These are phyloP conservation scores for Troides aeacus DNA, from an alignment of 2,888 invertebrate genomes.

Conservation along the genomic window DNA sequence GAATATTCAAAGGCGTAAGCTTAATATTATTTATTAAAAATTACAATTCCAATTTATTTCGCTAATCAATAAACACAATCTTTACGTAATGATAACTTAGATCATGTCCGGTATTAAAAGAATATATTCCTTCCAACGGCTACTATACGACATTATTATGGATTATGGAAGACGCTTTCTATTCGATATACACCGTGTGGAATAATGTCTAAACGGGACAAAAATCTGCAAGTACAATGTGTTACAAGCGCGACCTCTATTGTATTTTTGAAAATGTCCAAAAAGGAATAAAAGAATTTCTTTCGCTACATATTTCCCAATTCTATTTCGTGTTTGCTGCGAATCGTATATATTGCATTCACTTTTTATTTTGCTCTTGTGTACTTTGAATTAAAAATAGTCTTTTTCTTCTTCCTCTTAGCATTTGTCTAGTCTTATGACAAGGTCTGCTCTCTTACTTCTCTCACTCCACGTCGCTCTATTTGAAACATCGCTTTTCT, in stretches of 20 bases:
- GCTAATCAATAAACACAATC: no score
- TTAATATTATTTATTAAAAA: no score
- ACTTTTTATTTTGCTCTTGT: not conserved
- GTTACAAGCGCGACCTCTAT: not conserved
- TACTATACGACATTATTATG: slow-evolving; percentile 4
- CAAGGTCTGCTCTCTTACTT: no score
- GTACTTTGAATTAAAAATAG: not conserved
- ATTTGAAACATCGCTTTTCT: no score
- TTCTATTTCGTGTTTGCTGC: not conserved
- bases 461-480: no score
- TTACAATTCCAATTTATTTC: no score
- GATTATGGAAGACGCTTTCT: slow-evolving; percentile 12
- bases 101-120: no score
- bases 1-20: no score
- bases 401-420: no score
- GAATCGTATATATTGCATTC: not conserved
- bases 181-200: slow-evolving; percentile 16
- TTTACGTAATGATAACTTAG: no score
- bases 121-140: no score
- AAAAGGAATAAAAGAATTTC: not conserved
- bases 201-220: slow-evolving; percentile 19
- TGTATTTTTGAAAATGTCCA: slow-evolving; percentile 11
- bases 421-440: no score
- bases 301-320: not conserved
- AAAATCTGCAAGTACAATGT: slow-evolving; percentile 25